Percentiles rank a stretch among this genome's conserved stretches.
phyloP scores from a whole-genome alignment of 2,113 vertebrate genomes.

The Scomber colias region DNA sequence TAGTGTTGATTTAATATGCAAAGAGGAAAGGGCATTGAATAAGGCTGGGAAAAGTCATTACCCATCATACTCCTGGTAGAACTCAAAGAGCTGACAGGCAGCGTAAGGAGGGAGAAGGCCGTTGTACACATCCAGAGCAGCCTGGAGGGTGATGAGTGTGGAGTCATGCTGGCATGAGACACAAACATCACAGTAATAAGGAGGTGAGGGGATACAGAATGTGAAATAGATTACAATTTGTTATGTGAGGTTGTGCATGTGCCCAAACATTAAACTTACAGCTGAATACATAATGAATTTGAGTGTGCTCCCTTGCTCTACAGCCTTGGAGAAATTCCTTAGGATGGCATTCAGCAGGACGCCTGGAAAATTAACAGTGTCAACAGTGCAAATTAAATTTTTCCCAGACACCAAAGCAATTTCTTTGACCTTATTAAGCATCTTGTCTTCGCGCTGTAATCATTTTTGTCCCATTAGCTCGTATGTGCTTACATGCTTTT shows the following conservation, averaged over 20 bases:
- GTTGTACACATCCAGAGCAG: slow-evolving; percentile 89
- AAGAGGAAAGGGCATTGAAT: slow-evolving; percentile 25
- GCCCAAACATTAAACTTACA: slow-evolving; percentile 82
- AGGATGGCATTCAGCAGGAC: slow-evolving; percentile 88
- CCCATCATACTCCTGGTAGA: slow-evolving; percentile 89
- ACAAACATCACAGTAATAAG: slow-evolving; percentile 47
- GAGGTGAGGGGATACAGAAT: slow-evolving; percentile 22
- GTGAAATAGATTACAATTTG: slow-evolving; percentile 6
- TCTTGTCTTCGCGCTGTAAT: slow-evolving; percentile 39
- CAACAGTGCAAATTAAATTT: slow-evolving; percentile 50
- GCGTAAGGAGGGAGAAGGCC: slow-evolving; percentile 89
- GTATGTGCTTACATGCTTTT: slow-evolving; percentile 45
- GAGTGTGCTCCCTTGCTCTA: slow-evolving; percentile 74
- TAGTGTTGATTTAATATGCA: slow-evolving; percentile 52
- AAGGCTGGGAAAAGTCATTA: slow-evolving; percentile 76
- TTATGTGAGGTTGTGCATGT: slow-evolving; percentile 9
- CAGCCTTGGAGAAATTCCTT: slow-evolving; percentile 83
- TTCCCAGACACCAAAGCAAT: slow-evolving; percentile 42
- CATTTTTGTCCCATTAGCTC: slow-evolving; percentile 55
- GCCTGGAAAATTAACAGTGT: slow-evolving; percentile 82
- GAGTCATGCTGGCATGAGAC: slow-evolving; percentile 82
- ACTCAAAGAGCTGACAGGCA: slow-evolving; percentile 91
- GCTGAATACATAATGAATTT: slow-evolving; percentile 92
- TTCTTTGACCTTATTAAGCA: slow-evolving; percentile 52
- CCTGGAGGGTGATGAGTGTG: slow-evolving; percentile 90